phyloP scores from a whole-genome alignment of 2,888 invertebrate species.

The Synanthedon tipuliformis region DNA sequence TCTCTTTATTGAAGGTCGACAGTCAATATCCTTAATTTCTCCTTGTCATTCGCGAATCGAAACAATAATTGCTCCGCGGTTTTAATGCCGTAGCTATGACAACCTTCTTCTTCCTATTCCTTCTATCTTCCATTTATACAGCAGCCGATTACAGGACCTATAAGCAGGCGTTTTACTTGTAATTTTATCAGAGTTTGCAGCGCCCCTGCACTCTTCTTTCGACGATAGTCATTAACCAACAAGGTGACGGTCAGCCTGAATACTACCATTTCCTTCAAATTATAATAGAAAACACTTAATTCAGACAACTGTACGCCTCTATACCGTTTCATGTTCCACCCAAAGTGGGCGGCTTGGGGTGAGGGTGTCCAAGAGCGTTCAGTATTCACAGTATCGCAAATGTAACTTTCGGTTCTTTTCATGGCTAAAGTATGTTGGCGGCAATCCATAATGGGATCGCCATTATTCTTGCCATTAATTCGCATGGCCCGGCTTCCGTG shows the following conservation, averaged over 20 bases:
- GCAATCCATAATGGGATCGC: slow-evolving; percentile 72
- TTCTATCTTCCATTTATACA: too few relatives aligned
- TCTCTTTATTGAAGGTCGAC: too few relatives aligned
- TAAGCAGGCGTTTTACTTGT: too few relatives aligned
- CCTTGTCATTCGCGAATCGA: too few relatives aligned
- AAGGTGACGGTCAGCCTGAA: neutral
- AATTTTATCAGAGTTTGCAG: too few relatives aligned
- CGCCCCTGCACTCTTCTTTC: too few relatives aligned
- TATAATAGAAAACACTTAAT: neutral
- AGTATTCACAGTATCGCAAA: slow-evolving; percentile 71
- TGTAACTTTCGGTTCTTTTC: slow-evolving; percentile 72
- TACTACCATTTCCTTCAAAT: neutral
- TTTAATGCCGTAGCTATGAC: too few relatives aligned
- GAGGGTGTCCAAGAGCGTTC: slow-evolving; percentile 52
- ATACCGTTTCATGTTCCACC: slow-evolving; percentile 30
- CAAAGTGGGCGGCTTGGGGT: slow-evolving; percentile 19
- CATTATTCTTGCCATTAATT: slow-evolving; percentile 72
- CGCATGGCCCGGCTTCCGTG: slow-evolving; percentile 67
- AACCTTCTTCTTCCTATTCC: too few relatives aligned
- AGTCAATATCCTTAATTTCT: too few relatives aligned
- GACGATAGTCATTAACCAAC: too few relatives aligned
- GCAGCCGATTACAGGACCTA: too few relatives aligned
- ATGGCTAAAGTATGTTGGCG: slow-evolving; percentile 71
- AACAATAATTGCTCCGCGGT: too few relatives aligned
- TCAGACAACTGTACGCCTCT: slow-evolving; percentile 10